Conservation (phyloP, 2,113 vertebrate species). For the Acrocephalus arundinaceus region DNA sequence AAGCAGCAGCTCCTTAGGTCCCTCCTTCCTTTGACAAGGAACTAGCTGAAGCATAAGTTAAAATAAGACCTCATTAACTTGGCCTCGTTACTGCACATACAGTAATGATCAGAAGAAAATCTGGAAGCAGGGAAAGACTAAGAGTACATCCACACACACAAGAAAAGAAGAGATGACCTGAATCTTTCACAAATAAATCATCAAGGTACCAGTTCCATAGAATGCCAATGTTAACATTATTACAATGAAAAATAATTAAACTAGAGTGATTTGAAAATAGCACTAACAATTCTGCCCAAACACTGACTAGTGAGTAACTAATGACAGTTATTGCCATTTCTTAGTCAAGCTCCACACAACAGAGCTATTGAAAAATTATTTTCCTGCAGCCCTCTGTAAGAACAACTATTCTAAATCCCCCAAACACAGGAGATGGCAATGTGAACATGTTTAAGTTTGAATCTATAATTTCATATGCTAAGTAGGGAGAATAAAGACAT, state of each 20-base stretch:
- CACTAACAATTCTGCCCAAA: background rate
- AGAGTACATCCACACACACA: background rate
- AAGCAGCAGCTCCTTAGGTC: background rate
- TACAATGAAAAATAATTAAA: slow-evolving; percentile 22
- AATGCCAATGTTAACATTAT: background rate
- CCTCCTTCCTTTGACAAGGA: background rate
- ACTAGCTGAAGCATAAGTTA: background rate
- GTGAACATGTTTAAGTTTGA: background rate
- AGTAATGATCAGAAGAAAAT: background rate
- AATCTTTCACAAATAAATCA: background rate
- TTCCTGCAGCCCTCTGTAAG: background rate
- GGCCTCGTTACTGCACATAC: background rate
- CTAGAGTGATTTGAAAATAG: background rate
- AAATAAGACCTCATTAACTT: background rate
- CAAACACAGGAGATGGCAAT: background rate
- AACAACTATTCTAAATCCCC: background rate
- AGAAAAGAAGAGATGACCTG: background rate
- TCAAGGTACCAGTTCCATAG: background rate
- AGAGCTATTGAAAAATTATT: background rate
- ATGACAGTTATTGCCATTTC: background rate
- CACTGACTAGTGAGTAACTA: background rate
- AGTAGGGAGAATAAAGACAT: background rate
- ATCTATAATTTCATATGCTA: slow-evolving; percentile 20
- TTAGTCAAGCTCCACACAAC: background rate
- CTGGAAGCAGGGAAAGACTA: background rate